phyloP scores from a whole-genome alignment of 2,113 vertebrate genomes.

The Perognathus longimembris region DNA sequence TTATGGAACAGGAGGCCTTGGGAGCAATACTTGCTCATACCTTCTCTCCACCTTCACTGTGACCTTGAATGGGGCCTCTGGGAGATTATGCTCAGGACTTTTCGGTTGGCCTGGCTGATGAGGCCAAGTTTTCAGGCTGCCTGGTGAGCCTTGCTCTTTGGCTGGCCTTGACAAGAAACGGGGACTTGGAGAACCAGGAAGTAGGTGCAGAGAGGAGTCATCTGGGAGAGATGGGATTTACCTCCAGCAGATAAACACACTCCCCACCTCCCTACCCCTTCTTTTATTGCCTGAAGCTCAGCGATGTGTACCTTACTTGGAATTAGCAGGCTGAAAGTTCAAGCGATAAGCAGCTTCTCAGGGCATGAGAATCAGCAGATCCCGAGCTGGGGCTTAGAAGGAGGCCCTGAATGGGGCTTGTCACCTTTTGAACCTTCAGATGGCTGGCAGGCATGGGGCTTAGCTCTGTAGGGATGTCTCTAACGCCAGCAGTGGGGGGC shows the following conservation, averaged over 20 bases:
- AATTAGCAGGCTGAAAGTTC: conserved; percentile 85
- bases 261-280: background rate
- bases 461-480: background rate
- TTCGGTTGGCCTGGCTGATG: background rate
- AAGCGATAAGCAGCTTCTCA: conserved; percentile 84
- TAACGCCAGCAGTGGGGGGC: background rate
- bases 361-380: conserved; percentile 63
- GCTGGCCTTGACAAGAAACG: conserved; percentile 72
- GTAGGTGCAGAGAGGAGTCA: conserved; percentile 43
- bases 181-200: conserved; percentile 73
- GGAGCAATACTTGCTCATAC: accelerated
- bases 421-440: conserved; percentile 74
- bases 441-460: background rate
- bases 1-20: background rate
- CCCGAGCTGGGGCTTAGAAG: conserved; percentile 7
- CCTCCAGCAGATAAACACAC: conserved; percentile 72
- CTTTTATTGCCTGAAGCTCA: conserved; percentile 77
- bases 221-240: conserved; percentile 70
- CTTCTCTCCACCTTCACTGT: background rate
- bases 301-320: conserved; percentile 68
- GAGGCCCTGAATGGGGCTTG: conserved; percentile 21
- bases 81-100: background rate
- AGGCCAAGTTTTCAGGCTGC: conserved; percentile 42
- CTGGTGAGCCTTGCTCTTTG: conserved; percentile 52
- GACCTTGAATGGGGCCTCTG: background rate